phyloP scores from a whole-genome alignment of 64 coral and sea anemone genomes.

The Montipora cactus region DNA sequence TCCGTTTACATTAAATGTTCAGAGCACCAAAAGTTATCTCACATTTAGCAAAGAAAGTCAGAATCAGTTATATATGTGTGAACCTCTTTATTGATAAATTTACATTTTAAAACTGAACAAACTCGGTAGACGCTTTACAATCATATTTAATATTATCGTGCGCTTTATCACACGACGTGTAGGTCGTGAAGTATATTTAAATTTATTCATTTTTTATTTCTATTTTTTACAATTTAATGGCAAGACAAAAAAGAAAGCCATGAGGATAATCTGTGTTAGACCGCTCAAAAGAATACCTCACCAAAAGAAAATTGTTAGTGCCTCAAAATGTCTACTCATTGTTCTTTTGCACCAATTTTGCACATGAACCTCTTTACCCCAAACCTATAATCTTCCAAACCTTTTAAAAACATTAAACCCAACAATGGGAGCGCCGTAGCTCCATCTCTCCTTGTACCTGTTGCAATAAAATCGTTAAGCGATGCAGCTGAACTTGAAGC shows the following conservation, averaged over 20 bases:
- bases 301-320: too few species aligned
- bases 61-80: not conserved
- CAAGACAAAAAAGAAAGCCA: too few species aligned
- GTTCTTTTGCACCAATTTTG: too few species aligned
- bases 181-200: too few species aligned
- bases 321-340: too few species aligned
- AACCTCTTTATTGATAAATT: not conserved
- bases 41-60: not conserved
- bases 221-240: too few species aligned
- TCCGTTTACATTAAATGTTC: too few species aligned
- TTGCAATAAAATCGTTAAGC: conserved; percentile 73
- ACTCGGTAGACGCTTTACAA: not conserved
- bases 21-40: too few species aligned
- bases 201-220: too few species aligned
- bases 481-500: conserved; percentile 88
- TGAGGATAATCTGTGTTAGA: too few species aligned
- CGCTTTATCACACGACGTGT: too few species aligned
- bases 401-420: conserved; percentile 23
- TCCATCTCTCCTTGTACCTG: conserved; percentile 87
- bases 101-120: not conserved
- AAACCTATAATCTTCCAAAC: not conserved
- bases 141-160: not conserved
- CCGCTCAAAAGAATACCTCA: too few species aligned
- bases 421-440: conserved; percentile 56
- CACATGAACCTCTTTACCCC: not conserved